Percentiles rank a stretch among this genome's conserved stretches.
Evolutionary conservation across 2,113 vertebrate species (phyloP).

Genomic region (Ivindomyrus marchei): DNA sequence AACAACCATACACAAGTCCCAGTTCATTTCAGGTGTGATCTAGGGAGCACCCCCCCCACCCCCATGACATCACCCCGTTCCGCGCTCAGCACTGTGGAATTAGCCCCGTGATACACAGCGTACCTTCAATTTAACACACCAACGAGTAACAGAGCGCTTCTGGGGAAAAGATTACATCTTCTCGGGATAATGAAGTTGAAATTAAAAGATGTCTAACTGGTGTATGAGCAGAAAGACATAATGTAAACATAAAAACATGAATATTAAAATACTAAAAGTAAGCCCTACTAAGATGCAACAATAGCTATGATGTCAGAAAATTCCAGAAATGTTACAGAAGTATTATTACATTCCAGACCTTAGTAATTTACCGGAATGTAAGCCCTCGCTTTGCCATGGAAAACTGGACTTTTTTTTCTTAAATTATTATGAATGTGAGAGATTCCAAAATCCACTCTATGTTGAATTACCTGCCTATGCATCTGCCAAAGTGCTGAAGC

Average conservation of each 20-base stretch:
- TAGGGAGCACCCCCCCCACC: neutral
- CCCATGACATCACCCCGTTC: conserved; percentile 3
- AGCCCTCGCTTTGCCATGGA: neutral
- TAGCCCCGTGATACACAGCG: conserved; percentile 28
- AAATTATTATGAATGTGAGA: neutral
- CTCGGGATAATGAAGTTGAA: conserved; percentile 49
- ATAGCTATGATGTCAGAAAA: neutral
- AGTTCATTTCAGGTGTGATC: neutral
- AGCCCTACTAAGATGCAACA: neutral
- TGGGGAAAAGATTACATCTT: conserved; percentile 41
- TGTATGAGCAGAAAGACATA: conserved; percentile 34
- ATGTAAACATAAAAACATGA: neutral
- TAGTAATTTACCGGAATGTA: neutral
- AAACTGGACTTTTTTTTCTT: neutral
- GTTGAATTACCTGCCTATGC: neutral
- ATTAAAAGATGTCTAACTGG: conserved; percentile 39
- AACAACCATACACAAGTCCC: neutral
- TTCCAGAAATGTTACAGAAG: neutral
- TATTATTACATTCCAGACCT: neutral
- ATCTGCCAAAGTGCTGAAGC: neutral
- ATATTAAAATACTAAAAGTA: neutral
- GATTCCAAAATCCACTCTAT: neutral
- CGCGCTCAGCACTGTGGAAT: neutral
- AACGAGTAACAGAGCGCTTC: conserved; percentile 48
- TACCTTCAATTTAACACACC: conserved; percentile 49